Percentiles rank a stretch among this genome's conserved stretches.
Evolutionary conservation across 1,140 invertebrate species (phyloP).

Genomic region (Danaus melanippus): DNA sequence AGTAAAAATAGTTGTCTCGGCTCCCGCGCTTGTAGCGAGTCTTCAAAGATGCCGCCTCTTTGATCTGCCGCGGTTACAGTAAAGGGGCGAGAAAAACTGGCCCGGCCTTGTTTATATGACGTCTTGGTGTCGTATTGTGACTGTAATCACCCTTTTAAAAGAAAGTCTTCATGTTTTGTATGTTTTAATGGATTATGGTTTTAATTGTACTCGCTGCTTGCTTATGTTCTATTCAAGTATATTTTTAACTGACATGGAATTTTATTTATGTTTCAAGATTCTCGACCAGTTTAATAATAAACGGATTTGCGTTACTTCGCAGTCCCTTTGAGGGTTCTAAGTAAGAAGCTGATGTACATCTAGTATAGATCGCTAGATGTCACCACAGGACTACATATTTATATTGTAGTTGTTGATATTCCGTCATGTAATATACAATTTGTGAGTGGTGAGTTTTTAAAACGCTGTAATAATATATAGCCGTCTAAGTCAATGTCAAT

Average conservation of each 20-base stretch:
- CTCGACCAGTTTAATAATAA: conserved; percentile 5
- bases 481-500: conserved; percentile 40
- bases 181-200: conserved; percentile 1
- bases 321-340: too few species aligned
- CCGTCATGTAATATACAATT: conserved; percentile 1
- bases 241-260: neutral
- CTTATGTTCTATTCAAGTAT: too few species aligned
- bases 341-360: too few species aligned
- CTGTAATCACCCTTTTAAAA: neutral
- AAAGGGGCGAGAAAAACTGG: conserved; percentile 19
- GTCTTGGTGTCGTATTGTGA: conserved; percentile 5
- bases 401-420: neutral
- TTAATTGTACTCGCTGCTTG: too few species aligned
- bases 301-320: neutral
- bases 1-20: too few species aligned
- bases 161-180: neutral
- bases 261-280: conserved; percentile 8
- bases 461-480: conserved; percentile 28
- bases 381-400: too few species aligned
- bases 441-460: conserved; percentile 2
- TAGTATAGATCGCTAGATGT: too few species aligned
- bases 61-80: conserved; percentile 23
- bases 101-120: conserved; percentile 2
- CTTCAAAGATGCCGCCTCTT: conserved; percentile 25
- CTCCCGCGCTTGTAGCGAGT: too few species aligned